Evolutionary conservation across 2,888 invertebrate genomes (phyloP).

Genomic region (Drosophila nigritarsus): DNA sequence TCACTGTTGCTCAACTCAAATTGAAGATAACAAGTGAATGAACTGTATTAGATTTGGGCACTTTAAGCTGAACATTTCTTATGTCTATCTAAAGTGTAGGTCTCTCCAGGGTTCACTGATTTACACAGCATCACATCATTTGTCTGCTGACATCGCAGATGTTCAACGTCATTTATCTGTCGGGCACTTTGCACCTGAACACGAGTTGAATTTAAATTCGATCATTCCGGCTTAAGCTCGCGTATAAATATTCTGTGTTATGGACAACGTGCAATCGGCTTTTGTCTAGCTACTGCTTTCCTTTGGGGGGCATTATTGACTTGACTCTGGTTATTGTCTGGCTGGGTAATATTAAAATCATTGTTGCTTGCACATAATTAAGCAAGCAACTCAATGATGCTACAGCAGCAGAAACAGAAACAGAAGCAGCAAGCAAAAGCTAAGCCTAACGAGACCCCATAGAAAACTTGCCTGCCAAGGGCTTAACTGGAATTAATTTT

Average conservation of each 20-base stretch:
- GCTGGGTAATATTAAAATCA: constrained; percentile 77
- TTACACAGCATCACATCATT: constrained; percentile 54
- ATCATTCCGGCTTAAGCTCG: constrained; percentile 2
- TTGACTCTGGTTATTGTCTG: constrained; percentile 48
- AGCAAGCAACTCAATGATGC: constrained; percentile 54
- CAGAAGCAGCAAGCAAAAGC: constrained; percentile 1
- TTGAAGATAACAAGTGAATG: constrained; percentile 28
- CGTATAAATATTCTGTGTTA: constrained; percentile 14
- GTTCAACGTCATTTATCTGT: constrained; percentile 35
- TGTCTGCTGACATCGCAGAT: constrained; percentile 65
- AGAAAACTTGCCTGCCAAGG: constrained; percentile 51
- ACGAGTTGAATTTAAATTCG: constrained; percentile 39
- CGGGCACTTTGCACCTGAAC: constrained; percentile 10
- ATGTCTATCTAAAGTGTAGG: constrained; percentile 2
- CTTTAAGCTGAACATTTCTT: constrained; percentile 9
- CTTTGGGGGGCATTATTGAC: constrained; percentile 33
- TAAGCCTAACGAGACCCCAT: constrained; percentile 63
- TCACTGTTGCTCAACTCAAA: constrained; percentile 5
- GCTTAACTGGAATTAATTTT: constrained; percentile 54
- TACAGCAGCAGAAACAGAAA: neutral
- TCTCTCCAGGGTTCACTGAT: constrained; percentile 48
- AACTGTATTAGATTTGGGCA: constrained; percentile 18
- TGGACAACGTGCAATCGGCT: constrained; percentile 8
- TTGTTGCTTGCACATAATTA: constrained; percentile 81
- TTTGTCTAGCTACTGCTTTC: neutral